Percentiles rank a stretch among this genome's conserved stretches.
Conservation (phyloP, 1,140 invertebrate genomes). For the Teleopsis dalmanni region DNA sequence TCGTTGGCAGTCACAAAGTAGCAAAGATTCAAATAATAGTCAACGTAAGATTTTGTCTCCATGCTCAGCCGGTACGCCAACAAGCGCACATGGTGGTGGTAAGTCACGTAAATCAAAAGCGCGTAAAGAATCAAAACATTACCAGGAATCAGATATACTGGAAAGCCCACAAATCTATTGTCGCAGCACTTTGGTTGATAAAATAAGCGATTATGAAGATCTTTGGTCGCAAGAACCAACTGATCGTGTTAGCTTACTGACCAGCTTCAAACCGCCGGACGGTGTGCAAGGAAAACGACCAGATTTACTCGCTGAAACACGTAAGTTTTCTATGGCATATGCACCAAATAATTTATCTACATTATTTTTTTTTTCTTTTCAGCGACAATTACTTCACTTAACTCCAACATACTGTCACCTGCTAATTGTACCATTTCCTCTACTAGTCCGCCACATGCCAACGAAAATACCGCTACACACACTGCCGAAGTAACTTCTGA, state of each 20-base stretch:
- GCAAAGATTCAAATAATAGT: conserved; percentile 29
- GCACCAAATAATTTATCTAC: not conserved
- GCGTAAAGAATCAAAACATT: conserved; percentile 58
- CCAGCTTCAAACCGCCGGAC: conserved; percentile 45
- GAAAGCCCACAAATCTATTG: conserved; percentile 77
- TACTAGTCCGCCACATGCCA: conserved; percentile 2
- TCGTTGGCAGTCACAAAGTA: conserved; percentile 29
- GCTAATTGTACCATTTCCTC: conserved; percentile 8
- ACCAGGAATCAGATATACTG: conserved; percentile 75
- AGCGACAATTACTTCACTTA: conserved; percentile 46
- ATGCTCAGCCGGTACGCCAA: conserved; percentile 10
- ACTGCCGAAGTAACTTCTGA: conserved; percentile 15
- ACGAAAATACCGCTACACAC: conserved; percentile 1
- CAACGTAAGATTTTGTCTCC: conserved; percentile 33
- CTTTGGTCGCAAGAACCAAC: conserved; percentile 71
- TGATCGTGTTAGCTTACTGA: conserved; percentile 47
- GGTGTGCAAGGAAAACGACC: conserved; percentile 51
- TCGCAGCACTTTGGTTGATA: conserved; percentile 78
- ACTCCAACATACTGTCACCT: conserved; percentile 51
- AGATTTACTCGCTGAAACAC: conserved; percentile 59
- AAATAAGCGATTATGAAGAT: conserved; percentile 92
- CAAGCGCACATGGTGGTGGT: conserved; percentile 8
- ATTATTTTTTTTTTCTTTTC: conserved; percentile 7
- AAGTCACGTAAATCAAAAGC: conserved; percentile 22
- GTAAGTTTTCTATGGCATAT: conserved; percentile 45